Base-by-base conservation (phyloP, 2,888 invertebrate species). In the Actias luna region DNA sequence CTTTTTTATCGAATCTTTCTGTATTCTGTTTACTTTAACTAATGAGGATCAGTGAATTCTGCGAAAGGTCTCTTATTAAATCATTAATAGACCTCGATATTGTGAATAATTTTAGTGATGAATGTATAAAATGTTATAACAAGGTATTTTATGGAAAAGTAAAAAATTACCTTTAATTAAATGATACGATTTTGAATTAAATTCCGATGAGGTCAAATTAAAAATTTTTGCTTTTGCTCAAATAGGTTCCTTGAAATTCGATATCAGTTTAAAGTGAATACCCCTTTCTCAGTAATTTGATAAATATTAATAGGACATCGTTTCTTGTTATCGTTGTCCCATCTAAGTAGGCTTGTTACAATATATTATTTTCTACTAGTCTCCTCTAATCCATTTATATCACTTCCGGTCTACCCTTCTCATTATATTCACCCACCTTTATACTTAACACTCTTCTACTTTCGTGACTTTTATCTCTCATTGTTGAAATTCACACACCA, bases 41-140 rank as follows among this genome's bases (percentile, higher is more conserved):
- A 62, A 62, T 62, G 58, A 22, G 22, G 8, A 35, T 39, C 42
- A 25, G 58, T 62, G 58, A 42, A 58, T 62, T 29, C 42, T 42
- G 29, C 14, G 58, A 55, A 55, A 55, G 31, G 46, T 46, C 31
- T 33, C 36, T 14, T 39, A 36, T 29, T 61, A 42, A 58, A 42
- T 42, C 42, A n/a, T 62, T 46, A 42, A 33, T 29, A 29, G 31
- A 12, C 57, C 46, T 59, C 27, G 39, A 25, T 39, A 22, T 60
- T 25, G 16, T 25, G 25, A 31, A 46, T 33, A 25, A 25, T 12
- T 31, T 29, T 2, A 18, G 46, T 12, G 25, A 22, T 50, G 25
- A 3, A 50, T 12, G 46, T 50, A 12, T 12, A 50, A 18, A 42
- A 3, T 50, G 10, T 22, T 12, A 10, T 50, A 22, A 12, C 14